Evolutionary conservation across 2,797 vertebrate genomes (phyloP).

Genomic region (Cyprinella venusta): DNA sequence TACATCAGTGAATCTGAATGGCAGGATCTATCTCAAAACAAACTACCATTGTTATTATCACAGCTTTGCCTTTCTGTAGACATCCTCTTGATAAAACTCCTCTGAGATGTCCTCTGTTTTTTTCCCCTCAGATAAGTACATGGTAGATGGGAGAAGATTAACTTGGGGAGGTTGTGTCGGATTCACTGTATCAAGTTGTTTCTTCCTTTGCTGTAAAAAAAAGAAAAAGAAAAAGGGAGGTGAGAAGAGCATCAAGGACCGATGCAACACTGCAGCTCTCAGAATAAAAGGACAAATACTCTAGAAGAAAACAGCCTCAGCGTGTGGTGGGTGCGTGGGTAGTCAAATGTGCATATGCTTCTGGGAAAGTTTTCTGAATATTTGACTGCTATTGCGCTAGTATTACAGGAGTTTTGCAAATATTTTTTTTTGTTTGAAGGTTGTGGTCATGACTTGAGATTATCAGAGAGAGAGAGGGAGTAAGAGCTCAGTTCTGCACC

Average conservation of each 20-base stretch:
- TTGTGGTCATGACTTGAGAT: slow-evolving; percentile 34
- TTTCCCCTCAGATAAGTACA: slow-evolving; percentile 5
- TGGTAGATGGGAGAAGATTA: slow-evolving; percentile 30
- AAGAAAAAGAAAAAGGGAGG: not conserved
- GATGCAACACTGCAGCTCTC: slow-evolving; percentile 16
- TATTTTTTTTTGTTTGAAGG: slow-evolving; percentile 23
- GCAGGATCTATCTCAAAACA: not conserved
- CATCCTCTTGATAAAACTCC: slow-evolving; percentile 36
- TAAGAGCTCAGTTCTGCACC: slow-evolving; percentile 43
- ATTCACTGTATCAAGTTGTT: slow-evolving; percentile 36
- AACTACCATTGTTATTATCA: slow-evolving; percentile 23
- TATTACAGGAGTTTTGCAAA: slow-evolving; percentile 18
- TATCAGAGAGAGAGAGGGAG: not conserved
- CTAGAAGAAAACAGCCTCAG: slow-evolving; percentile 23
- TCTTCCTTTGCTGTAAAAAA: slow-evolving; percentile 12
- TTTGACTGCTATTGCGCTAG: slow-evolving; percentile 20
- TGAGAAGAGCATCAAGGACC: slow-evolving; percentile 25
- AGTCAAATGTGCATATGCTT: slow-evolving; percentile 17
- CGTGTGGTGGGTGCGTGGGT: not conserved
- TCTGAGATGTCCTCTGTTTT: slow-evolving; percentile 19
- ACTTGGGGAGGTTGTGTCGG: slow-evolving; percentile 17
- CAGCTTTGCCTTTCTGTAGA: slow-evolving; percentile 20
- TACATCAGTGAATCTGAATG: not conserved
- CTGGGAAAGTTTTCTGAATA: slow-evolving; percentile 30
- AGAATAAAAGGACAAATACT: slow-evolving; percentile 31